phyloP scores from a whole-genome alignment of 2,797 vertebrate genomes.

The Nyctalus aviator region DNA sequence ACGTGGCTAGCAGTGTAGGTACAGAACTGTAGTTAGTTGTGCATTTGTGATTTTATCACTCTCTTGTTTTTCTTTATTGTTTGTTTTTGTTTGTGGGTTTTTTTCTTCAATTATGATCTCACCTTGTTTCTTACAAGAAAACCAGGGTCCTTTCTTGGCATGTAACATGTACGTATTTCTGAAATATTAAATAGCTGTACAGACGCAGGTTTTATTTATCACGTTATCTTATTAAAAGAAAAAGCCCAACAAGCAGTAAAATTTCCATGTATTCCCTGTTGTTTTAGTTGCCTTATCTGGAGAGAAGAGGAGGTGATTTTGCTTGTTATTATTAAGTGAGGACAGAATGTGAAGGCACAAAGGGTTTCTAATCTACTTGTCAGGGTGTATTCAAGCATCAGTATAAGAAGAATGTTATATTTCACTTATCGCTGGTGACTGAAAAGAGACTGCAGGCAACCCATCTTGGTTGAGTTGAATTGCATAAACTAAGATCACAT shows the following conservation, averaged over 20 bases:
- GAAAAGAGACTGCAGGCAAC: conserved; percentile 76
- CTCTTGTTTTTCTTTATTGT: conserved; percentile 72
- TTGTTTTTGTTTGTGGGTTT: conserved; percentile 80
- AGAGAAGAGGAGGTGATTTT: conserved; percentile 78
- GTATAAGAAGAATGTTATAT: conserved; percentile 65
- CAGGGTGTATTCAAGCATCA: conserved; percentile 25
- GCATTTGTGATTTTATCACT: conserved; percentile 87
- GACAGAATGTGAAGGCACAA: conserved; percentile 77
- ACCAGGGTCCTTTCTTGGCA: conserved; percentile 85
- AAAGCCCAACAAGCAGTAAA: conserved; percentile 85
- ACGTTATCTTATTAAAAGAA: conserved; percentile 84
- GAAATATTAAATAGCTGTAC: conserved; percentile 89
- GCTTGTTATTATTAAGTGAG: conserved; percentile 65
- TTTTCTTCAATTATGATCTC: conserved; percentile 77
- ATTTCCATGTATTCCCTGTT: conserved; percentile 85
- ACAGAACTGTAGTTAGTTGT: conserved; percentile 89
- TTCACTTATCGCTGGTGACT: conserved; percentile 68
- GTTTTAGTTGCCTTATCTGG: conserved; percentile 86
- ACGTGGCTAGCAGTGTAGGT: conserved; percentile 89
- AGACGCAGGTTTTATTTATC: conserved; percentile 90
- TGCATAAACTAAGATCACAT: background rate
- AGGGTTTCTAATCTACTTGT: conserved; percentile 72
- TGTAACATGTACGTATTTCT: conserved; percentile 87
- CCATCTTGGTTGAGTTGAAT: conserved; percentile 37
- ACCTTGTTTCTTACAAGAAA: conserved; percentile 80